Base-by-base conservation (phyloP, 2,888 invertebrate species). In the Chloroclysta siterata region DNA sequence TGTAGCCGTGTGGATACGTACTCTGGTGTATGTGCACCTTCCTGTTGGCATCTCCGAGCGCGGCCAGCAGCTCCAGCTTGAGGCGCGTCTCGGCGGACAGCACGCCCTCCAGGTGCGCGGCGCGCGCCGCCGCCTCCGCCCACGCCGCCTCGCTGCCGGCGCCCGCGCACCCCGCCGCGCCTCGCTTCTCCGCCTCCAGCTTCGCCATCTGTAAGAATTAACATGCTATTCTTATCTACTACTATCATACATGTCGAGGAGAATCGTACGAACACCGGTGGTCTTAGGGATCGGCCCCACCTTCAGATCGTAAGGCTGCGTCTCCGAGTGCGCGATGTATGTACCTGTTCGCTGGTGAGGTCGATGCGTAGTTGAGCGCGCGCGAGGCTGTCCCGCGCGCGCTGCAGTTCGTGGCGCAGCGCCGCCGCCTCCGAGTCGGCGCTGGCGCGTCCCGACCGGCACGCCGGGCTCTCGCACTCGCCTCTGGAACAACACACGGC, bases 51-150 rank as follows among this genome's bases (percentile, higher is more conserved):
- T 98, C 99, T 42, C 99, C 99, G 57, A 99, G 95, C 71, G 99
- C 99, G 71, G 98, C 98, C 92, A 99, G 98, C 81, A 99, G 95
- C 94, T 99, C 99, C 79, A 99, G 95, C 93, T 99, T 99, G 90
- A 99, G 97, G 79, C 99, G 95, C 74, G 99, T 99, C 94, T 99
- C 99, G 53, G 98, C 98, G 69, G 98, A 98, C 74, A 99, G 95
- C 81, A 97, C 97, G 82, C 97, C 97, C 93, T 99, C 98, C 77
- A 99, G 94, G 84, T 98, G 98, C 78, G 95, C 90, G 84, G 98
- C 98, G 84, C 98, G 97, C 84, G 99, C 98, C 88, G 97, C 97
- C 93, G 98, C 94, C 70, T 96, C 77, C 60, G 97, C 96, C 63
- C 97, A 94, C 86, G 97, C 97, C 87, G 97, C 64, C 95, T 94